These are phyloP conservation scores for Cosmia trapezina DNA, from an alignment of 2,888 invertebrate genomes.

Conservation along the genomic window DNA sequence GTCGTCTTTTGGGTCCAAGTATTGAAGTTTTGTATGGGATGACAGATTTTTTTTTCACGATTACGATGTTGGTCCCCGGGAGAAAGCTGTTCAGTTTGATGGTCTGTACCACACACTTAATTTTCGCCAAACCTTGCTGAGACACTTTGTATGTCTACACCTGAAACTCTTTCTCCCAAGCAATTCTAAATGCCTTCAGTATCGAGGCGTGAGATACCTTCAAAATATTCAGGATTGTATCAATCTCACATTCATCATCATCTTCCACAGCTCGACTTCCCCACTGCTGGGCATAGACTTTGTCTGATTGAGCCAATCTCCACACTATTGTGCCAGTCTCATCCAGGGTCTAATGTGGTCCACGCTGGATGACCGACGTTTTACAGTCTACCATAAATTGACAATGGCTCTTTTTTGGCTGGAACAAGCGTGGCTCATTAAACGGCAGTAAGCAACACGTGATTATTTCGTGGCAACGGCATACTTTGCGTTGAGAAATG, in stretches of 20 bases:
- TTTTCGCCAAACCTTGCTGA: no score
- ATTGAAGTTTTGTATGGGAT: no score
- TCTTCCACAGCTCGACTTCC: not conserved
- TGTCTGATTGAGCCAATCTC: not conserved
- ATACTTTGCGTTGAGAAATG: not conserved
- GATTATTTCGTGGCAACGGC: not conserved
- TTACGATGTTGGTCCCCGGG: no score
- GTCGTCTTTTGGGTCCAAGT: no score
- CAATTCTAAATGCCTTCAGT: not conserved
- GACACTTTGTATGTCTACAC: not conserved
- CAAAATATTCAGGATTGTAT: not conserved
- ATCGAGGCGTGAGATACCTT: not conserved
- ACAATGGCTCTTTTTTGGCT: not conserved
- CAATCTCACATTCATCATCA: not conserved
- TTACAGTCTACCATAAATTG: not conserved
- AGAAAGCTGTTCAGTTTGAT: no score
- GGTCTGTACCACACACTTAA: no score
- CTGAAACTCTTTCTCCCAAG: not conserved
- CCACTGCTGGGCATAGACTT: not conserved
- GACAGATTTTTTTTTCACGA: no score
- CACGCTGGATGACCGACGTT: not conserved
- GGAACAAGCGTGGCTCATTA: not conserved
- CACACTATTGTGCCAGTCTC: not conserved
- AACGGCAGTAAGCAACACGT: not conserved
- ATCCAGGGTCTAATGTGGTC: not conserved